Conservation (phyloP, 2,797 vertebrate genomes). For the Gymnothorax javanicus region DNA sequence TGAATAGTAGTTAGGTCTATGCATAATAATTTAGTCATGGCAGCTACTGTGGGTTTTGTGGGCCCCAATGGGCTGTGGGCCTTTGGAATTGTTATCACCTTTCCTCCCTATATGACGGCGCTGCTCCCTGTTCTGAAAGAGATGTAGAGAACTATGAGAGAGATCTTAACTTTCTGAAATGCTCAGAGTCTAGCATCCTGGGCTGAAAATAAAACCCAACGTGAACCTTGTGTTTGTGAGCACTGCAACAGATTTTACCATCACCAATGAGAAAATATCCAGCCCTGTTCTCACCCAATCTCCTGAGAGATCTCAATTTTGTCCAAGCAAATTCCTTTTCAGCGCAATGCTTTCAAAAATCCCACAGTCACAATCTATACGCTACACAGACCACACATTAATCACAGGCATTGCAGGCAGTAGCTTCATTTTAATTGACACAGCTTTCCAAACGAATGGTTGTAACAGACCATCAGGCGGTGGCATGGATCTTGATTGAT, state of each 20-base stretch:
- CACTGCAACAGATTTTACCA: background rate
- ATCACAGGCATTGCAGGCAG: background rate
- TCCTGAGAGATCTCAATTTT: background rate
- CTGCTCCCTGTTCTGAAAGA: background rate
- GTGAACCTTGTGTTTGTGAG: background rate
- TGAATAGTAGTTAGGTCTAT: too few relatives aligned
- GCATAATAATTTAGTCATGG: too few relatives aligned
- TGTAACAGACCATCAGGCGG: background rate
- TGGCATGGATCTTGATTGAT: background rate
- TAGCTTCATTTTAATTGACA: background rate
- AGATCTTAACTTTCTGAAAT: background rate
- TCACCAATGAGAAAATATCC: conserved; percentile 1
- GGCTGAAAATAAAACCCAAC: background rate
- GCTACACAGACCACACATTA: background rate
- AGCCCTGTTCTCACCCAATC: background rate
- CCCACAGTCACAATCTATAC: background rate
- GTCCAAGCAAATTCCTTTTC: background rate
- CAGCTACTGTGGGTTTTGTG: too few relatives aligned
- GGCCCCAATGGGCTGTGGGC: too few relatives aligned
- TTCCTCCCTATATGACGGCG: too few relatives aligned
- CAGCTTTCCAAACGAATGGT: background rate
- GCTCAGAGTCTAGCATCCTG: background rate
- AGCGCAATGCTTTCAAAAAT: background rate
- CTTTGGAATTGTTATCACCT: too few relatives aligned
- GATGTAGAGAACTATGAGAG: background rate